Evolutionary conservation across 2,797 vertebrate genomes (phyloP).

Genomic region (Myotis myotis): DNA sequence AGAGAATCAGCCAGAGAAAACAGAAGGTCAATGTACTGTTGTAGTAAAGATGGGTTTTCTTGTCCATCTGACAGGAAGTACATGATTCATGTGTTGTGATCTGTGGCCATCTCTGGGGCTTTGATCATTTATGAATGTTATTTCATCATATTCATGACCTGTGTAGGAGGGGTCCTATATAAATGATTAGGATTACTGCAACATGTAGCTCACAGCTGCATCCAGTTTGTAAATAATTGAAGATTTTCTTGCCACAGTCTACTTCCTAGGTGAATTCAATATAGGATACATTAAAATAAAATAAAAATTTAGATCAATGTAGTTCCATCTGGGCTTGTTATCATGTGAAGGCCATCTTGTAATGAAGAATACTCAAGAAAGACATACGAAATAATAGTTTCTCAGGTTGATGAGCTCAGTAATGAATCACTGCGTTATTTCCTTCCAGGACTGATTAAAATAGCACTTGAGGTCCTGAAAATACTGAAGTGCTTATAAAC

Average conservation of each 20-base stretch:
- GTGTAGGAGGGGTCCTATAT: background rate
- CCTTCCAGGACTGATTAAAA: constrained; percentile 67
- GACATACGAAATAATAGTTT: constrained; percentile 61
- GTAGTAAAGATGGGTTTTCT: constrained; percentile 1
- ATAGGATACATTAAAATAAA: background rate
- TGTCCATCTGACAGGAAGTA: constrained; percentile 29
- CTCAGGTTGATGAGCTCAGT: constrained; percentile 61
- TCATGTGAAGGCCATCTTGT: constrained; percentile 18
- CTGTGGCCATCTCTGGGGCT: background rate
- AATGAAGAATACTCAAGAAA: constrained; percentile 63
- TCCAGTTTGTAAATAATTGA: constrained; percentile 66
- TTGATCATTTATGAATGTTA: constrained; percentile 38
- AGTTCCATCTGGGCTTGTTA: constrained; percentile 48
- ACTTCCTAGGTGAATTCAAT: constrained; percentile 42
- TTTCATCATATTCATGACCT: constrained; percentile 53
- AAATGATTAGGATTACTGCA: constrained; percentile 4
- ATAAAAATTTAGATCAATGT: constrained; percentile 43
- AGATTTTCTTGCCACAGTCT: background rate
- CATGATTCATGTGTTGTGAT: background rate
- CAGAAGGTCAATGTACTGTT: constrained; percentile 4
- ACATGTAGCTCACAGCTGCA: background rate
- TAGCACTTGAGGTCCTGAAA: constrained; percentile 57
- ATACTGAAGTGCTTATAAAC: constrained; percentile 59
- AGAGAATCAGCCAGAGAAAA: constrained; percentile 48
- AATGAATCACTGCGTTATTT: constrained; percentile 62